These are phyloP conservation scores for Myocastor coypus DNA, from an alignment of 2,113 vertebrate genomes.

Conservation along the genomic window DNA sequence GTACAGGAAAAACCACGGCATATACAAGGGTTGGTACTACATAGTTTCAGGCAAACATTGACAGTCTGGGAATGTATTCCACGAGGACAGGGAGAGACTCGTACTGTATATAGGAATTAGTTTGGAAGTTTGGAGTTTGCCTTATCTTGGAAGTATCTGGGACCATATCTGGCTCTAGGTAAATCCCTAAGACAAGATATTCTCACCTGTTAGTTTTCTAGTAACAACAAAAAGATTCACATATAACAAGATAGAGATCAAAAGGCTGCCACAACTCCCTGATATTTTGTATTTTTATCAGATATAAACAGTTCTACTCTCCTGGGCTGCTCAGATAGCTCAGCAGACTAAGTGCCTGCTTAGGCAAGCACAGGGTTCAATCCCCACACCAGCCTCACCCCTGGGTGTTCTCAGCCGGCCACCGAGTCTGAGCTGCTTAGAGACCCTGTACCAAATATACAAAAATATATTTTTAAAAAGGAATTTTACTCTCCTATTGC, in stretches of 20 bases:
- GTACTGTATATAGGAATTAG: background rate
- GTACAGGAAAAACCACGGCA: background rate
- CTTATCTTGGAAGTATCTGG: background rate
- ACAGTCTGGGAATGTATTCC: background rate
- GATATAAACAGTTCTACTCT: background rate
- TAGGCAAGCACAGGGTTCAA: too few species aligned
- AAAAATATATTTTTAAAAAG: background rate
- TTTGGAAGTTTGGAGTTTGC: background rate
- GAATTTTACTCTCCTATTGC: background rate
- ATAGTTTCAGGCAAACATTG: background rate
- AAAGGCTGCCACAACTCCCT: background rate
- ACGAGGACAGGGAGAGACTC: background rate
- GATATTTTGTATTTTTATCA: background rate
- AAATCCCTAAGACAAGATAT: background rate
- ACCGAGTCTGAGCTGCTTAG: too few species aligned
- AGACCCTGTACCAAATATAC: too few species aligned
- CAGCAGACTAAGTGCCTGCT: too few species aligned
- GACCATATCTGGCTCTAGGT: background rate
- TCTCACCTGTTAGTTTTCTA: conserved; percentile 27
- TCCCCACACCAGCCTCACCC: too few species aligned
- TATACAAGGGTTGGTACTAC: background rate
- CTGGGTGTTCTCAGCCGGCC: too few species aligned
- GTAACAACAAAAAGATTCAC: background rate
- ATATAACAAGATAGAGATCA: background rate
- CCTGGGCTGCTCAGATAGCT: too few species aligned